phyloP scores from a whole-genome alignment of 2,797 vertebrate genomes.

The Lepus oiostolus region DNA sequence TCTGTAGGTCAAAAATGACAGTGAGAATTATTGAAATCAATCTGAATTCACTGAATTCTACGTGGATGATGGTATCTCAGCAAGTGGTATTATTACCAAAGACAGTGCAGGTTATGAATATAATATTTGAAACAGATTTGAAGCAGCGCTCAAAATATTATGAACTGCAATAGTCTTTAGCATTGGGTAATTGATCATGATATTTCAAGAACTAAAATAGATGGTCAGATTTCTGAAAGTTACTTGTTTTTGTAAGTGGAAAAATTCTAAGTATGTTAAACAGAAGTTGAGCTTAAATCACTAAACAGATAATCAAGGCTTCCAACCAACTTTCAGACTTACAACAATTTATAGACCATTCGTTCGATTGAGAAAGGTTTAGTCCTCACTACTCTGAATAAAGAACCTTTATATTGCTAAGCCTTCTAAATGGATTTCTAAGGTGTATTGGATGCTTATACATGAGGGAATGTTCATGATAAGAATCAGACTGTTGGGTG shows the following conservation, averaged over 20 bases:
- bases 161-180: background rate
- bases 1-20: background rate
- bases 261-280: background rate
- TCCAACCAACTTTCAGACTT: background rate
- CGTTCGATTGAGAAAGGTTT: background rate
- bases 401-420: background rate
- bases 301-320: background rate
- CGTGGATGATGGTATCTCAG: background rate
- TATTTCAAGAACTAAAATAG: background rate
- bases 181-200: background rate
- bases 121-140: background rate
- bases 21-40: background rate
- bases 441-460: background rate
- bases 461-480: background rate
- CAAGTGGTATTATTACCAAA: background rate
- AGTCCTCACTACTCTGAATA: background rate
- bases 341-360: background rate
- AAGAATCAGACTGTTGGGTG: background rate
- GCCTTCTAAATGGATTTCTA: background rate
- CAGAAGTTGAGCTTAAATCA: background rate
- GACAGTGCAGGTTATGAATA: background rate
- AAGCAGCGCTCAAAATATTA: background rate
- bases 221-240: background rate
- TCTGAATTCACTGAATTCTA: background rate
- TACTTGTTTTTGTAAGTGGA: background rate